Conservation (phyloP, 1,140 invertebrate genomes). For the Cheumatopsyche charites region DNA sequence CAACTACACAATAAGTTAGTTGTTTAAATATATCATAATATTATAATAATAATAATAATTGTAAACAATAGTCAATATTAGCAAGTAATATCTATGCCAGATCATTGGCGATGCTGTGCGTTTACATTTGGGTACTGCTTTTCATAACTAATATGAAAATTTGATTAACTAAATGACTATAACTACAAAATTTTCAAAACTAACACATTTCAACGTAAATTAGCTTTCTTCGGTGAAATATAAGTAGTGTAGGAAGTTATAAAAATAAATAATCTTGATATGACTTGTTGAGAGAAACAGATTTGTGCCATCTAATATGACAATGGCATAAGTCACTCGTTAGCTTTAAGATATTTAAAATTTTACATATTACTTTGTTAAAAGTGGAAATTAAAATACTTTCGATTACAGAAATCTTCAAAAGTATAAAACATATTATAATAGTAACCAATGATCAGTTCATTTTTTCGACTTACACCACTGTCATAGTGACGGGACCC, state of each 20-base stretch:
- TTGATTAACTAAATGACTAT: background rate
- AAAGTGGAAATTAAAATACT: too few species aligned
- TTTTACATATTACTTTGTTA: too few species aligned
- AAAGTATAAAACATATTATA: too few species aligned
- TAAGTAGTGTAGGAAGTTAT: conserved; percentile 23
- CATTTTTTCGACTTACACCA: too few species aligned
- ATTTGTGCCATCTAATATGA: too few species aligned
- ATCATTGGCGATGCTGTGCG: too few species aligned
- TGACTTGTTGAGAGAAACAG: conserved; percentile 15
- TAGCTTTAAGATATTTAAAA: too few species aligned
- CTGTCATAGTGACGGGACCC: too few species aligned
- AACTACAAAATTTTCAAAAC: background rate
- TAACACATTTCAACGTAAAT: background rate
- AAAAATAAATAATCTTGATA: conserved; percentile 39
- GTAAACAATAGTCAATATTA: conserved; percentile 13
- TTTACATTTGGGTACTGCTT: too few species aligned
- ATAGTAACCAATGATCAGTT: too few species aligned
- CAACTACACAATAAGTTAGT: background rate
- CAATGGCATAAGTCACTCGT: too few species aligned
- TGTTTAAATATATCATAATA: background rate
- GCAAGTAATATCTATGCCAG: background rate
- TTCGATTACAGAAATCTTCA: too few species aligned
- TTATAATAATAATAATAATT: background rate
- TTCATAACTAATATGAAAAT: background rate
- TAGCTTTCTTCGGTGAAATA: background rate